phyloP scores from a whole-genome alignment of 2,888 invertebrate species.

The Hemaris fuciformis region DNA sequence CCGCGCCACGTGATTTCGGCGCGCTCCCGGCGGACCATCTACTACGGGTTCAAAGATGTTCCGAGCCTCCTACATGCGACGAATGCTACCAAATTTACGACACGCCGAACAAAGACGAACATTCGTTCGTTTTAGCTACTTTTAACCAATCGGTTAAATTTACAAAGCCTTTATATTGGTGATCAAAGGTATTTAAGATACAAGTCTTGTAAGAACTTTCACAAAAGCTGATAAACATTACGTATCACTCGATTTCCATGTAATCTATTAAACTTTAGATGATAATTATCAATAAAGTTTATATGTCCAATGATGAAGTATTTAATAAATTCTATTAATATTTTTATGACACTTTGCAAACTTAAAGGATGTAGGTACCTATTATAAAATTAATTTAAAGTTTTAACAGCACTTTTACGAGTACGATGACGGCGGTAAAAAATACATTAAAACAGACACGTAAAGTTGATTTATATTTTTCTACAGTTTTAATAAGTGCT shows the following conservation, averaged over 20 bases:
- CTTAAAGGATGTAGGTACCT: background rate
- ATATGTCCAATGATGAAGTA: background rate
- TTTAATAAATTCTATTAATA: background rate
- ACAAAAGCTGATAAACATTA: too few species aligned
- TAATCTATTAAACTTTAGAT: too few species aligned
- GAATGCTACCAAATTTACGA: background rate
- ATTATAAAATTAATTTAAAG: background rate
- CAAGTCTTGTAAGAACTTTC: too few species aligned
- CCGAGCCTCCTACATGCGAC: background rate
- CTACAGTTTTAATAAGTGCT: too few species aligned
- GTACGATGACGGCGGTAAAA: background rate
- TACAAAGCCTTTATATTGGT: too few species aligned
- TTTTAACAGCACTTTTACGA: background rate
- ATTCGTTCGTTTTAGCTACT: background rate
- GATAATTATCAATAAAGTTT: too few species aligned
- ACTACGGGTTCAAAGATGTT: conserved; percentile 1
- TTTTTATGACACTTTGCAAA: background rate
- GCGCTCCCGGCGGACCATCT: background rate
- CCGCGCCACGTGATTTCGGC: background rate
- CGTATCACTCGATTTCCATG: too few species aligned
- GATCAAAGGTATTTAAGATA: too few species aligned
- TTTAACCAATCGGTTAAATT: too few species aligned
- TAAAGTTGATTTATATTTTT: background rate
- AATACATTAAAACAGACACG: background rate
- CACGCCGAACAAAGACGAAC: too few species aligned